Evolutionary conservation across 2,888 invertebrate species (phyloP).

Genomic region (Stenotaenia linearis): DNA sequence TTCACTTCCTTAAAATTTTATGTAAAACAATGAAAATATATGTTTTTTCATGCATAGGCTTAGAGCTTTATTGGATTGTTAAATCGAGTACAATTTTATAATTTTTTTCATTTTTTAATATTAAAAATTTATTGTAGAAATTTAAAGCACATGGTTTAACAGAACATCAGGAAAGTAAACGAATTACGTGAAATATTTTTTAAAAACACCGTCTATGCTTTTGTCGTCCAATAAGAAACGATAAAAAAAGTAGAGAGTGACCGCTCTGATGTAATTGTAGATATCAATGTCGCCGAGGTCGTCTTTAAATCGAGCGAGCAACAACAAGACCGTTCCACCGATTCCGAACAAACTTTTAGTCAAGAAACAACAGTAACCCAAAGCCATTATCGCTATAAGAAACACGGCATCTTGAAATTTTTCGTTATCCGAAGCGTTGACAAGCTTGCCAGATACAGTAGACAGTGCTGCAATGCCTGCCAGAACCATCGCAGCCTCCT

Average conservation of each 20-base stretch:
- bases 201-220: background rate
- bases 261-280: background rate
- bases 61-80: background rate
- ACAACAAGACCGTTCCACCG: background rate
- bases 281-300: background rate
- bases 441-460: background rate
- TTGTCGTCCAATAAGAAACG: background rate
- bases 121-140: background rate
- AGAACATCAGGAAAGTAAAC: background rate
- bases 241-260: background rate
- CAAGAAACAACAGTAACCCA: background rate
- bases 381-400: background rate
- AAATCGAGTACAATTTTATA: background rate
- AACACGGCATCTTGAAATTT: background rate
- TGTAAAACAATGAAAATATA: conserved; percentile 3
- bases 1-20: background rate
- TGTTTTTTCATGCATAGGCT: background rate
- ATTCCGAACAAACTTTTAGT: background rate
- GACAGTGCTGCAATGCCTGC: background rate
- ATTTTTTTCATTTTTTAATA: background rate
- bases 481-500: background rate
- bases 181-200: background rate
- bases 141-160: background rate
- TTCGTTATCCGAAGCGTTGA: background rate
- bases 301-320: background rate